Evolutionary conservation across 2,113 vertebrate genomes (phyloP).

Genomic region (Semicossyphus pulcher): DNA sequence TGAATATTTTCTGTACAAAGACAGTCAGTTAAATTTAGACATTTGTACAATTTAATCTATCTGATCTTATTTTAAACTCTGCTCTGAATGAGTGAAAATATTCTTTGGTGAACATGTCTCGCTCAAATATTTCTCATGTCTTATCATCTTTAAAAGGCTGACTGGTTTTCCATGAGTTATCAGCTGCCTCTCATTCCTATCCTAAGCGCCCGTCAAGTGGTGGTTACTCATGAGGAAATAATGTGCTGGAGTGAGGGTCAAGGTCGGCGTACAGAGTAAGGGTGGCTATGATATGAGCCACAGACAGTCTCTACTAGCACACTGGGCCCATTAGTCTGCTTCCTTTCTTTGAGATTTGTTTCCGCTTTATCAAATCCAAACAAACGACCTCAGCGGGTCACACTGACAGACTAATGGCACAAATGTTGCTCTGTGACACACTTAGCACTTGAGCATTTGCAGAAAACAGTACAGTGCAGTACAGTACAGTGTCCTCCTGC

Average conservation of each 20-base stretch:
- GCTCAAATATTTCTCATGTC: conserved; percentile 37
- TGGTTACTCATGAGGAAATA: conserved; percentile 78
- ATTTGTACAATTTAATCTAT: too few relatives aligned
- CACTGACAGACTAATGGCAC: conserved; percentile 20
- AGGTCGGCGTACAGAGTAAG: conserved; percentile 54
- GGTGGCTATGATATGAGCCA: conserved; percentile 48
- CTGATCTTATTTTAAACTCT: background rate
- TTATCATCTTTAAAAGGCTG: conserved; percentile 58
- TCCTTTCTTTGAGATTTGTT: conserved; percentile 52
- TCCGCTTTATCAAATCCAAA: conserved; percentile 57
- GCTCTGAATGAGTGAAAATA: conserved; percentile 6
- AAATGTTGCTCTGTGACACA: conserved; percentile 31
- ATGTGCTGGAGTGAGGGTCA: conserved; percentile 62
- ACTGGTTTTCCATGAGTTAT: conserved; percentile 75
- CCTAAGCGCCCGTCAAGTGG: conserved; percentile 66
- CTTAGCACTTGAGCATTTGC: background rate
- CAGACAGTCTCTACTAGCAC: conserved; percentile 36
- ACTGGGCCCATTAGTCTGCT: conserved; percentile 24
- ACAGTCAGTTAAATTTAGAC: too few relatives aligned
- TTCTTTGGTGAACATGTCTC: conserved; percentile 33
- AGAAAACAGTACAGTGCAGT: conserved; percentile 11
- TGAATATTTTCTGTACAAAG: too few relatives aligned
- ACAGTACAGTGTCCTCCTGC: background rate
- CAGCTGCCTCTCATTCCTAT: conserved; percentile 62
- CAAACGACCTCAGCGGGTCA: conserved; percentile 31